Base-by-base conservation (phyloP, 2,797 vertebrate genomes). In the Agapornis canus region DNA sequence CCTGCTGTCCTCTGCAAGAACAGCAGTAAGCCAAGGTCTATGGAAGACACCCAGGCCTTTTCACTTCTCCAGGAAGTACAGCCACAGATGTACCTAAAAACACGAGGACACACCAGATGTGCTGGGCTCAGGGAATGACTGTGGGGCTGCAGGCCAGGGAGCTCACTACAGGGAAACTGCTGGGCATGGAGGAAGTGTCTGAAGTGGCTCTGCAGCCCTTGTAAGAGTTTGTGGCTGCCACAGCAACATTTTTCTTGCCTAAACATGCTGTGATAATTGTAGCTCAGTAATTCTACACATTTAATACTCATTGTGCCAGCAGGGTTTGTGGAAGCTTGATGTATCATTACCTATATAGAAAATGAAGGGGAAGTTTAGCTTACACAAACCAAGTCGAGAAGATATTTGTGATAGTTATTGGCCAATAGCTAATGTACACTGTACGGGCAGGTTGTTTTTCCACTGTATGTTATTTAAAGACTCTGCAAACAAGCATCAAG, bases 401-500 rank as follows among this genome's bases (percentile, higher is more conserved):
- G 64, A 26, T n/a, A 77, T 48, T 37, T 71, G 52, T 29, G 80
- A 16, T 27, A 91, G 51, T 71, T 71, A 81, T 92, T 69, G 78
- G 84, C 72, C 82, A 88, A 79, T 6, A 90, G 59, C 54, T 60
- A 81, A 66, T 23, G 64, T 39, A 56, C 43, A 56, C 29, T 14
- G 45, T 54, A 54, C 63, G 69, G 63, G 76, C 57, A 49, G 32
- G 72, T 59, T 94, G 60, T 27, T 95, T 87, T 82, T 51, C 85
- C 87, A 86, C 35, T 70, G 63, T 68, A 66, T 1, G 11, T 81
- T 92, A 86, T 88, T 94, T 91, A 94, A 88, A 94, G 70, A 54
- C 66, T 71, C 43, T 29, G 63, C 56, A 94, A 94, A 86, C 85
- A 92, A 94, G 92, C 63, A 82, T 51, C 56, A 59, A 93, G 80